Evolutionary conservation across 64 coral and sea anemone genomes (phyloP).

Genomic region (Stichodactyla helianthus): DNA sequence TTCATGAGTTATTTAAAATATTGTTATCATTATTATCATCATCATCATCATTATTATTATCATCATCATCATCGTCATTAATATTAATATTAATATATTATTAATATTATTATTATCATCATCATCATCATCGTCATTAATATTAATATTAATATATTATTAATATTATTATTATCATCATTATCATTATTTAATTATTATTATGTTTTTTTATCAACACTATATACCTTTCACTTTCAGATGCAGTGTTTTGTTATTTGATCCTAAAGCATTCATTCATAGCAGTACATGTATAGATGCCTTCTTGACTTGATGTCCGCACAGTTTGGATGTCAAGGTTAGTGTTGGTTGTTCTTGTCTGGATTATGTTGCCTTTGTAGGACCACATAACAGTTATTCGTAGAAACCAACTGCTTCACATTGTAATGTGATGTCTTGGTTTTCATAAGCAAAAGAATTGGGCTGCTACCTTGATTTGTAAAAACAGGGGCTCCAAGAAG

Average conservation of each 20-base stretch:
- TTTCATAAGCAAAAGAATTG: neutral
- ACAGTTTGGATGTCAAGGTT: neutral
- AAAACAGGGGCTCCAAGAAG: neutral
- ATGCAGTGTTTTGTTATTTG: slow-evolving; percentile 1
- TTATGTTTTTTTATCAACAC: neutral
- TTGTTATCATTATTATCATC: no score
- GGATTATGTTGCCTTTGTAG: neutral
- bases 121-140: neutral
- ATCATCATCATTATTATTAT: no score
- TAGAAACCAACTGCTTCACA: neutral
- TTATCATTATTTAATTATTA: neutral
- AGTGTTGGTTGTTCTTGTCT: neutral
- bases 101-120: neutral
- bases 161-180: neutral
- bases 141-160: neutral
- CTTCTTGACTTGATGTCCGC: neutral
- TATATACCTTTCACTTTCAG: neutral
- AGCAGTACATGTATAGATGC: slow-evolving; percentile 11
- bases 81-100: neutral
- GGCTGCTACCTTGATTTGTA: neutral
- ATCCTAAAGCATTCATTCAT: neutral
- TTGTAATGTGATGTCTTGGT: slow-evolving; percentile 8
- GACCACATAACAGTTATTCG: slow-evolving; percentile 5
- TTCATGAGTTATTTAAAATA: no score
- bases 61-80: no score